These are phyloP conservation scores for Nibea coibor DNA, from an alignment of 2,113 vertebrate species.

Conservation along the genomic window DNA sequence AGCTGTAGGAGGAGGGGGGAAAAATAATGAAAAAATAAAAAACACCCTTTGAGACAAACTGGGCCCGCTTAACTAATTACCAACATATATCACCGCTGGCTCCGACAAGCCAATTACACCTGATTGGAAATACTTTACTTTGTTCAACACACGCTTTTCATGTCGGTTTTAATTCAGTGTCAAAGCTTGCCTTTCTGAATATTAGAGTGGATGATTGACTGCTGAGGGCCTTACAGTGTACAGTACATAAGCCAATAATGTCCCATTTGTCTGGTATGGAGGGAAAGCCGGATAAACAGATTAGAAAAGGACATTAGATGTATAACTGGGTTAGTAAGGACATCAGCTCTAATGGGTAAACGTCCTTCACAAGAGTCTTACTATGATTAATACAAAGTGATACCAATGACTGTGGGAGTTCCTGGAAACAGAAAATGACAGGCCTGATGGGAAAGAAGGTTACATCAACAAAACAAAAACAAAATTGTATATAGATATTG, in stretches of 20 bases:
- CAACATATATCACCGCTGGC: conserved; percentile 96
- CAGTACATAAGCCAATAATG: conserved; percentile 96
- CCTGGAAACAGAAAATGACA: conserved; percentile 48
- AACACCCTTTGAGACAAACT: conserved; percentile 92
- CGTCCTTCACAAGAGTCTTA: conserved; percentile 95
- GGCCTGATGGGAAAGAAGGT: conserved; percentile 32
- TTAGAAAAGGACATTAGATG: conserved; percentile 81
- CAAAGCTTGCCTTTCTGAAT: conserved; percentile 90
- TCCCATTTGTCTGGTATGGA: conserved; percentile 96
- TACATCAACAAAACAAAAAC: not conserved
- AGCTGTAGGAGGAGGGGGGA: conserved; percentile 77
- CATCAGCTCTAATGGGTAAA: conserved; percentile 96
- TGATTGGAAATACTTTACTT: conserved; percentile 98
- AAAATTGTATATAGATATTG: not conserved
- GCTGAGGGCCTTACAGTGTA: conserved; percentile 58
- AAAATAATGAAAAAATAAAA: conserved; percentile 56
- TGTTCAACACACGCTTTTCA: conserved; percentile 99
- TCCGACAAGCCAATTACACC: conserved; percentile 99
- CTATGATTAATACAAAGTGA: conserved; percentile 69
- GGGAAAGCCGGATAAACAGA: conserved; percentile 94
- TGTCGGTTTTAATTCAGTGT: conserved; percentile 99
- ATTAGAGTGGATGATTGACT: conserved; percentile 99
- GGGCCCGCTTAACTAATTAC: conserved; percentile 92
- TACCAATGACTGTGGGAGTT: conserved; percentile 33
- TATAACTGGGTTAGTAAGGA: conserved; percentile 89